Percentiles rank a stretch among this genome's conserved stretches.
Conservation (phyloP, 2,888 invertebrate species). For the Oxyteleia sp. region DNA sequence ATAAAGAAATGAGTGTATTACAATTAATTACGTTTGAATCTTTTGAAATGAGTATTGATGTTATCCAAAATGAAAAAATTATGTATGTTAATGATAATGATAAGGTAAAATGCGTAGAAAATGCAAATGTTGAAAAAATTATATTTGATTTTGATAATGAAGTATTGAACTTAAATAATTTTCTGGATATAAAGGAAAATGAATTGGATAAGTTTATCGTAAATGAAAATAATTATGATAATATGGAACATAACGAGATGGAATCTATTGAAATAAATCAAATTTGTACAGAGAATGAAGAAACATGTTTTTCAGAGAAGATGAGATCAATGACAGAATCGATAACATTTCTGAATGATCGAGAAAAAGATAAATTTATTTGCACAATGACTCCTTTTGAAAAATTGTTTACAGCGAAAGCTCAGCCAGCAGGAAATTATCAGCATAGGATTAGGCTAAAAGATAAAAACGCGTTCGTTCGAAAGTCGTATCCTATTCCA, state of each 20-base stretch:
- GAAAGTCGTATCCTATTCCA: slow-evolving; percentile 31
- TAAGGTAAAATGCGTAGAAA: too few species aligned
- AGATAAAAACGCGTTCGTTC: slow-evolving; percentile 3
- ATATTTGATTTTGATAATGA: too few species aligned
- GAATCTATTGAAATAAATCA: slow-evolving; percentile 5
- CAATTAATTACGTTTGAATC: too few species aligned
- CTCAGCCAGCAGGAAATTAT: slow-evolving; percentile 13
- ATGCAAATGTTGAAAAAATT: too few species aligned
- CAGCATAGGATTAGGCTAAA: slow-evolving; percentile 24
- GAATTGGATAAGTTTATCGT: slow-evolving; percentile 7
- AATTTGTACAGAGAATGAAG: background rate
- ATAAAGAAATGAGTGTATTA: too few species aligned
- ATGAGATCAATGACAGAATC: slow-evolving; percentile 2
- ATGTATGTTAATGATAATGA: too few species aligned
- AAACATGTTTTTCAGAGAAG: background rate
- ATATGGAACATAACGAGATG: background rate
- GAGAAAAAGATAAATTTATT: slow-evolving; percentile 14
- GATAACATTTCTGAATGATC: slow-evolving; percentile 5
- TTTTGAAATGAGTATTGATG: too few species aligned
- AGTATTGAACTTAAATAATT: slow-evolving; percentile 22
- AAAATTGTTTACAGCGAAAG: slow-evolving; percentile 17
- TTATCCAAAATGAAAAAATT: too few species aligned
- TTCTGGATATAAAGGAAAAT: slow-evolving; percentile 7
- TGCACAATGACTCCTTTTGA: slow-evolving; percentile 6
- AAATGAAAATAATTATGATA: background rate